Base-by-base conservation (phyloP, 2,797 vertebrate genomes). In the Bovichtus variegatus region DNA sequence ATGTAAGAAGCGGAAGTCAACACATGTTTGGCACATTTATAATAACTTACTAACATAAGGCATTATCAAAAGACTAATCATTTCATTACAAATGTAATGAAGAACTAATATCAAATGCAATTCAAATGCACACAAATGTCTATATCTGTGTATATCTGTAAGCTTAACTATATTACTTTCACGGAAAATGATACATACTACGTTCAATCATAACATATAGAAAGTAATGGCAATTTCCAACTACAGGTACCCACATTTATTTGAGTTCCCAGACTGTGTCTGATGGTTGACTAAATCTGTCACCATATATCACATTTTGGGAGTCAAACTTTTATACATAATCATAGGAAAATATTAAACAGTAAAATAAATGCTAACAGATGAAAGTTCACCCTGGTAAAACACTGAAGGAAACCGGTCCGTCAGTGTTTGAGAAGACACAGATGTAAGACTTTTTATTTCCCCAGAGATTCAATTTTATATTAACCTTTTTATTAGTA, bases 231-330 rank as follows among this genome's bases (percentile, higher is more conserved):
- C 77, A 76, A 85, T 80, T 21, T 71, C 44, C 54, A 73, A 73
- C 57, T 76, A 75, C 41, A 71, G 19, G 57, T 50, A 54, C 38
- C 36, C 29, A 11, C 58, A 86, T 83, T 29, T 34, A 73, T 72
- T 81, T 67, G 16, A 79, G 49, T 58, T 89, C 41, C 57, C n/a
- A 60, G 4, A 27, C 71, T 19, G 47, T 63, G 74, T 53, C 73
- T 89, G 85, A 90, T 87, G 86, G 83, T 83, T 88, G 80, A 86
- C 81, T 82, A 74, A 68, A 86, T 81, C 81, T 86, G 83, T 82
- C 76, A 68, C 58, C 76, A 86, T 72, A 81, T 76, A 87, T 90
- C 83, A 87, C 59, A 62, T 38, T 40, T 44, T 66, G 40, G 23
- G 38, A 77, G 41, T 65, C n/a, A 57, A 73, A 46, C 38, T 53